Evolutionary conservation across 2,888 invertebrate genomes (phyloP), one percentile per base, ranked within the genome.

Genomic region (Chymomyza caudatula): DNA sequence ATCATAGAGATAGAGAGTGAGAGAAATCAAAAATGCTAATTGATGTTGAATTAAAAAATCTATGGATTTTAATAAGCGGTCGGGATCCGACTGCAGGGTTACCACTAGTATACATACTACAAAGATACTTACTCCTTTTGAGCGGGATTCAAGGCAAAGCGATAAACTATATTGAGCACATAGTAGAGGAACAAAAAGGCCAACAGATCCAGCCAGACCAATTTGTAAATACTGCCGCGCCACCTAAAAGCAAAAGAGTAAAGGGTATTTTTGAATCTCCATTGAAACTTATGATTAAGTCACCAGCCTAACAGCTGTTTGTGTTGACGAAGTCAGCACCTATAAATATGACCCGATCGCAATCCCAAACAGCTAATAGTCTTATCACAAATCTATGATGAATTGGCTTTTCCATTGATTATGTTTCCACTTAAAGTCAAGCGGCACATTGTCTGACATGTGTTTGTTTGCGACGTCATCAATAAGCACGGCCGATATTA

Each of bases 151-250:
- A 97, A 91, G 20, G 92, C 90, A 84, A 94, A 92, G 71, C 96
- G 93, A 90, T 98, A 98, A 2, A 93, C 91, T 72, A 96, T 89
- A 90, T 95, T 96, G 73, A 98, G 92, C 49, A 92, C 85, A 87
- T 96, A 96, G 89, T 97, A 98, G 61, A 95, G 89, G 42, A 93
- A 91, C 69, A 96, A 92, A 89, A 96, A 98, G 60, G 96, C 92
- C 25, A 96, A 87, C 60, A 97, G 92, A 90, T 98, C 98, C 76
- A 96, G 92, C 97, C 97, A 98, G 70, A 98, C 95, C 77, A 98
- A 91, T 91, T 98, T 98, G 93, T 98, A 98, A 85, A 98, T 96
- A 89, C 97, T 97, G 51, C 97, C 98, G 76, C 94, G 94, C 98
- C 98, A 98, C 92, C 97, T 97, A 92, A 71, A 93, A 93, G 76